Evolutionary conservation across 2,113 vertebrate species (phyloP).

Genomic region (human): DNA sequence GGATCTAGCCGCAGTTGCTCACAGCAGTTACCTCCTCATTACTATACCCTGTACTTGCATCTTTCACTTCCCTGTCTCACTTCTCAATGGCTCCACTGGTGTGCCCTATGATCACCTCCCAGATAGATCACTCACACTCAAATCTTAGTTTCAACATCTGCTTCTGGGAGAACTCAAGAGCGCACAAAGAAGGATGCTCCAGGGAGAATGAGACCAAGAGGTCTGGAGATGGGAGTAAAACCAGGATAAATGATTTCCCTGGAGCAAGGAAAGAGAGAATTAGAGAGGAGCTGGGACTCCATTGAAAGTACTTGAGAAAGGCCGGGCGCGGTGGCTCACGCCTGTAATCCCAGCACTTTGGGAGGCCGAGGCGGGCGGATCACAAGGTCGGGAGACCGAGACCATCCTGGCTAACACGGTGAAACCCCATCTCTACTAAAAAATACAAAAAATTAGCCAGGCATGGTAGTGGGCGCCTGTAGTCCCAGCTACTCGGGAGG

Average conservation of each 20-base stretch:
- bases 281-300: neutral
- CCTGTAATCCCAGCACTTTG: too few relatives aligned
- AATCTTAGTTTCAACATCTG: neutral
- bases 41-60: neutral
- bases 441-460: too few relatives aligned
- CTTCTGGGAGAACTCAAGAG: neutral
- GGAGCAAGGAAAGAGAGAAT: neutral
- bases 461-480: too few relatives aligned
- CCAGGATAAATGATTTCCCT: neutral
- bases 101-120: neutral
- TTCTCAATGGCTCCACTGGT: neutral
- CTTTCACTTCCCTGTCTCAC: neutral
- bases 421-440: too few relatives aligned
- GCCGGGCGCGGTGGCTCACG: too few relatives aligned
- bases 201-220: neutral
- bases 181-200: neutral
- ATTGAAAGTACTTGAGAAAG: neutral
- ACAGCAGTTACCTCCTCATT: neutral
- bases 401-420: too few relatives aligned
- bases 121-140: neutral
- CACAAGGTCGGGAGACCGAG: too few relatives aligned
- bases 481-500: too few relatives aligned
- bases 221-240: neutral
- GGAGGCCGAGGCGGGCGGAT: too few relatives aligned
- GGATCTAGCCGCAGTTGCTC: neutral